phyloP scores from a whole-genome alignment of 2,888 invertebrate genomes.

The Dasysyrphus tricinctus region DNA sequence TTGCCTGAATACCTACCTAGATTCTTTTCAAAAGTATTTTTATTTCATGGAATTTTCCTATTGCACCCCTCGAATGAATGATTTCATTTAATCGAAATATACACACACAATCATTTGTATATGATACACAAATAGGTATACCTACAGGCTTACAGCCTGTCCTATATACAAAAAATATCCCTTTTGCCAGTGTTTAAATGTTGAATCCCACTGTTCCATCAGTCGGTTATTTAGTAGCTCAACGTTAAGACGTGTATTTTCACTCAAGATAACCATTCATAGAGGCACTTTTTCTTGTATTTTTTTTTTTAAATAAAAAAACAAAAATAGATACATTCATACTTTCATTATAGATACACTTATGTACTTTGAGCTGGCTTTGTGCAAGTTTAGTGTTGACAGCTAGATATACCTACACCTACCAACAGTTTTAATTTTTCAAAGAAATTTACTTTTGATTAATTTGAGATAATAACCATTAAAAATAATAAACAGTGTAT shows the following conservation, averaged over 20 bases:
- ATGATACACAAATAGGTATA: constrained; percentile 4
- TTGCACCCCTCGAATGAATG: not conserved
- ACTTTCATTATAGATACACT: no score
- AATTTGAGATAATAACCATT: not conserved
- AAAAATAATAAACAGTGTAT: not conserved
- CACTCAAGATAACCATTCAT: not conserved
- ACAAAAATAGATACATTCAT: no score
- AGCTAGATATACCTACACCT: not conserved
- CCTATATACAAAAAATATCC: constrained; percentile 46
- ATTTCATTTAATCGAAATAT: no score
- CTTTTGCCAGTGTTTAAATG: constrained; percentile 39
- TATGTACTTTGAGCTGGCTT: not conserved
- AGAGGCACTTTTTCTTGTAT: not conserved
- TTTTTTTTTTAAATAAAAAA: no score
- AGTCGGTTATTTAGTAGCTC: constrained; percentile 62
- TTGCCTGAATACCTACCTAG: not conserved
- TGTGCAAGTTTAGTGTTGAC: not conserved
- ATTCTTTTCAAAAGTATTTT: not conserved
- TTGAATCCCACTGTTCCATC: constrained; percentile 51
- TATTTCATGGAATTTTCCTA: not conserved
- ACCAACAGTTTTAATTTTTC: no score
- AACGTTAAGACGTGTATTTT: constrained; percentile 48
- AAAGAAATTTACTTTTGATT: not conserved
- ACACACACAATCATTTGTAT: not conserved
- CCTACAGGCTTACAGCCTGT: not conserved